A percentile compares a stretch with the other conserved stretches of the same genome.
Evolutionary conservation across 2,113 vertebrate genomes (phyloP).

Genomic region (Thymallus thymallus): DNA sequence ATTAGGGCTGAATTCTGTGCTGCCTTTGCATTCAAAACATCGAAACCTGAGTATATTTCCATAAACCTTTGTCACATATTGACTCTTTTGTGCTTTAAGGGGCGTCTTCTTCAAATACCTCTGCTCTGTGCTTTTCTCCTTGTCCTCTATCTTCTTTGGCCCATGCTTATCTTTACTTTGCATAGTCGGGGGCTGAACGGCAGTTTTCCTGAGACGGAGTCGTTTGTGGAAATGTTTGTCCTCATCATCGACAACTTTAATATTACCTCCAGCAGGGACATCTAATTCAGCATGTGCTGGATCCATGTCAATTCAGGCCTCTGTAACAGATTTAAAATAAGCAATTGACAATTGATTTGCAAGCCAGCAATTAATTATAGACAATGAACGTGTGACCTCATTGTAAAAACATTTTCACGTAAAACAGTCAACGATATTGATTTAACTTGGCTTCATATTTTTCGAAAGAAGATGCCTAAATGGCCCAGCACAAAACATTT

Average conservation of each 20-base stretch:
- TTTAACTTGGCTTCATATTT: no score
- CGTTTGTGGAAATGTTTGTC: slow-evolving; percentile 63
- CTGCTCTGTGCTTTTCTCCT: slow-evolving; percentile 64
- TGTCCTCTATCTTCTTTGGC: slow-evolving; percentile 59
- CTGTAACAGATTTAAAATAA: slow-evolving; percentile 42
- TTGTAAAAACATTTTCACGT: no score
- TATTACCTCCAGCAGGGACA: slow-evolving; percentile 58
- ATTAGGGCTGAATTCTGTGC: slow-evolving; percentile 88
- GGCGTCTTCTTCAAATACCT: slow-evolving; percentile 73
- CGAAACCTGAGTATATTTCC: slow-evolving; percentile 92
- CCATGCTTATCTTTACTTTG: slow-evolving; percentile 61
- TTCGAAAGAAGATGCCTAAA: no score
- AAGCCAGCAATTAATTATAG: no score
- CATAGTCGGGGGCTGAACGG: slow-evolving; percentile 56
- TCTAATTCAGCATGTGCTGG: slow-evolving; percentile 40
- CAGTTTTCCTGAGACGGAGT: slow-evolving; percentile 65
- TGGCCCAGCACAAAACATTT: no score
- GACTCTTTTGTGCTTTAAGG: slow-evolving; percentile 75
- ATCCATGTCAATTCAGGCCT: slow-evolving; percentile 49
- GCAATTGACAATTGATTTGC: no score
- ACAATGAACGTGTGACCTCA: no score
- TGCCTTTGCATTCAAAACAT: slow-evolving; percentile 88
- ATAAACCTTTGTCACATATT: slow-evolving; percentile 77
- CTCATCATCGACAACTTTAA: slow-evolving; percentile 46
- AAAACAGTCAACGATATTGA: no score